These are phyloP conservation scores for Acrocephalus arundinaceus DNA, from an alignment of 2,113 vertebrate genomes.

Conservation along the genomic window DNA sequence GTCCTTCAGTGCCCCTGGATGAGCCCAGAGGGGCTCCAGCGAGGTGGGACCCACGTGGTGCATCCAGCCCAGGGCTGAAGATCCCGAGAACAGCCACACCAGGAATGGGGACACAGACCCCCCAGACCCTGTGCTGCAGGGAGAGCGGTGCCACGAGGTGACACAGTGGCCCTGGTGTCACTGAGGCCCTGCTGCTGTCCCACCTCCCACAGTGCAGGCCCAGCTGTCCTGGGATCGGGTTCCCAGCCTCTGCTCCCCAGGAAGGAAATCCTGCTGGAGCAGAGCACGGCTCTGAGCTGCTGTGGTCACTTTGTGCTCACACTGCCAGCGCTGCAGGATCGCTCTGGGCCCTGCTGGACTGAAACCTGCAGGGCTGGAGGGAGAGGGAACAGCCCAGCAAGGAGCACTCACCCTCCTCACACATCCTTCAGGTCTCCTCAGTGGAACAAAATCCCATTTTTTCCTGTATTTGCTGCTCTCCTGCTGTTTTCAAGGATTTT, in stretches of 20 bases:
- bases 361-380: not conserved
- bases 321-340: rapidly evolving
- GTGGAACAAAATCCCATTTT: rapidly evolving
- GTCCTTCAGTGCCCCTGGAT: rapidly evolving
- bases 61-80: rapidly evolving
- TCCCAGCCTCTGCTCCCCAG: not conserved
- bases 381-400: not conserved
- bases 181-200: not conserved
- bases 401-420: not conserved
- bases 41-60: rapidly evolving
- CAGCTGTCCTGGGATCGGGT: not conserved
- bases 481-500: not conserved
- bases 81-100: not conserved
- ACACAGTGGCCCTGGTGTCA: rapidly evolving
- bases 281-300: not conserved
- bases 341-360: not conserved
- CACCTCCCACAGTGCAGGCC: rapidly evolving
- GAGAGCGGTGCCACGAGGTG: not conserved
- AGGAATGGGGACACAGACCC: not conserved
- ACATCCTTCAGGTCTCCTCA: not conserved
- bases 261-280: not conserved
- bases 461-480: not conserved
- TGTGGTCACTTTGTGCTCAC: rapidly evolving
- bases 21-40: not conserved
- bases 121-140: rapidly evolving